A percentile compares a stretch with the other conserved stretches of the same genome.
phyloP scores from a whole-genome alignment of 1,140 invertebrate genomes.

The Cherax destructor region DNA sequence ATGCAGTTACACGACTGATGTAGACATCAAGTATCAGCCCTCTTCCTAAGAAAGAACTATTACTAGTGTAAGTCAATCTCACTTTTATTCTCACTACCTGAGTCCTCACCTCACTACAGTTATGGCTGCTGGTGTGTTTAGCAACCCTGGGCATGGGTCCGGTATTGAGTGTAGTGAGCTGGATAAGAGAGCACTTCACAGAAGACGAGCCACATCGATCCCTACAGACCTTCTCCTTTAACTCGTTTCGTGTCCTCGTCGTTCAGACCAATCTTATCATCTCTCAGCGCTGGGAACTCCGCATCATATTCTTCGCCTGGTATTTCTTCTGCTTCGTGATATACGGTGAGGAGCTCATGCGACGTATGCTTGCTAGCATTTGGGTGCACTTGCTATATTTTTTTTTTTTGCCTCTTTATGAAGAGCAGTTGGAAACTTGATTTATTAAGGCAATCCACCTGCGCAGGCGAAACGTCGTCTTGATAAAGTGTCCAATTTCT shows the following conservation, averaged over 20 bases:
- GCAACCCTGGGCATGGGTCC: neutral
- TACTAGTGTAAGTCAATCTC: no score
- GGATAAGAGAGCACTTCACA: neutral
- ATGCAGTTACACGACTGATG: no score
- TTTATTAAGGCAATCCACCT: no score
- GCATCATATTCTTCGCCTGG: conserved; percentile 24
- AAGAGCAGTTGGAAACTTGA: no score
- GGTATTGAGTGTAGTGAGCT: neutral
- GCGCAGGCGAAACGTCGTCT: no score
- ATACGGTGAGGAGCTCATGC: neutral
- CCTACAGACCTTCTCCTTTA: conserved; percentile 9
- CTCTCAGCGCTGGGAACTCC: neutral
- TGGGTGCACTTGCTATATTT: neutral
- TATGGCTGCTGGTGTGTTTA: neutral
- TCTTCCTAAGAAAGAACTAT: no score
- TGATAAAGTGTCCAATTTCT: no score
- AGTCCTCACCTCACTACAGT: neutral
- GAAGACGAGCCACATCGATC: neutral
- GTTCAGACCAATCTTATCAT: neutral
- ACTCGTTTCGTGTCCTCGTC: conserved; percentile 22
- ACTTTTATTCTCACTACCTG: no score
- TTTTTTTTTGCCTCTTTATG: neutral
- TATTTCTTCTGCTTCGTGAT: conserved; percentile 31
- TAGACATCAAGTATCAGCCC: no score
- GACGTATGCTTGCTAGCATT: no score